These are phyloP conservation scores for Synanthedon andrenaeformis DNA, from an alignment of 2,888 invertebrate species.

Conservation along the genomic window DNA sequence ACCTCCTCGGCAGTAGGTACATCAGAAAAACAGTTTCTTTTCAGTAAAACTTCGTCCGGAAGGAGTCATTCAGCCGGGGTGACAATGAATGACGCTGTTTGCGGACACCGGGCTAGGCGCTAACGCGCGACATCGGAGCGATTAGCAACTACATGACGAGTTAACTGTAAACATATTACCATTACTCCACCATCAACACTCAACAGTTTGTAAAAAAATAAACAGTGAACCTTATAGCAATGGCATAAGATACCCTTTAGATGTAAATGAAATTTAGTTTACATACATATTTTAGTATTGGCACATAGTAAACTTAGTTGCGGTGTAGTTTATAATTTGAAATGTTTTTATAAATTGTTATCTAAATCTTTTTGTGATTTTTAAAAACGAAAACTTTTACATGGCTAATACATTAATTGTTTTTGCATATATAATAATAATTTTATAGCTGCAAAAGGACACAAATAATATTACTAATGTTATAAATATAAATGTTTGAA, in stretches of 20 bases:
- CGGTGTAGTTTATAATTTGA: too few species aligned
- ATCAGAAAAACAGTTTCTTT: not conserved
- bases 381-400: too few species aligned
- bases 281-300: not conserved
- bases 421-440: too few species aligned
- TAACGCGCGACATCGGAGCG: constrained; percentile 56
- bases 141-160: constrained; percentile 61
- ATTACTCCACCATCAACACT: constrained; percentile 26
- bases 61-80: constrained; percentile 46
- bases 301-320: too few species aligned
- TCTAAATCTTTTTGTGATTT: too few species aligned
- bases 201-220: not conserved
- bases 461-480: too few species aligned
- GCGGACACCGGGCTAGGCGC: constrained; percentile 67
- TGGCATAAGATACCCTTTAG: not conserved
- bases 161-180: constrained; percentile 67
- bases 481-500: too few species aligned
- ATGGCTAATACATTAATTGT: too few species aligned
- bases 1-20: not conserved
- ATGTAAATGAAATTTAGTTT: not conserved
- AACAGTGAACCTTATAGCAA: not conserved
- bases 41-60: constrained; percentile 14
- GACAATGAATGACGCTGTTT: constrained; percentile 62
- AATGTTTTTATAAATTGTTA: too few species aligned
- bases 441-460: too few species aligned